Evolutionary conservation across 2,888 invertebrate species (phyloP).

Genomic region (Drosophila phalerata): DNA sequence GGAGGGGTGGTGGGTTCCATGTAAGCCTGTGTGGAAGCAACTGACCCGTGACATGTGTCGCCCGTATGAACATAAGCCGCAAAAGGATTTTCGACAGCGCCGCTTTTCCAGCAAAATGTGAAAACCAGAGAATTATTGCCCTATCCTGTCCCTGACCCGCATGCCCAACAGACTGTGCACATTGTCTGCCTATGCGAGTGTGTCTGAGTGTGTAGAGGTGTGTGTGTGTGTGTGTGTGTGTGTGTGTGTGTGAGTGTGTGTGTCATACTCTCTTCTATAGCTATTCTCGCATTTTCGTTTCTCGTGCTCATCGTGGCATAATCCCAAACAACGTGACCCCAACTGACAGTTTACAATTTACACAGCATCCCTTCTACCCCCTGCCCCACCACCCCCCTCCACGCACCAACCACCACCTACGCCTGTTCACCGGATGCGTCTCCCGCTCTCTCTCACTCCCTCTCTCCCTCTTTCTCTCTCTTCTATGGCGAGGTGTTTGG

Average conservation of each 20-base stretch:
- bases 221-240: neutral
- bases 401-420: neutral
- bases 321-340: slow-evolving; percentile 59
- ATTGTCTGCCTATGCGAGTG: slow-evolving; percentile 8
- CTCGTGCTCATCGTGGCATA: slow-evolving; percentile 55
- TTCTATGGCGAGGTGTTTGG: slow-evolving; percentile 71
- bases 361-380: slow-evolving; percentile 18
- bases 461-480: neutral
- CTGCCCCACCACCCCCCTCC: neutral
- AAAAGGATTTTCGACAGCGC: slow-evolving; percentile 77
- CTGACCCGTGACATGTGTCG: slow-evolving; percentile 78
- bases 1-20: neutral
- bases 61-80: slow-evolving; percentile 71
- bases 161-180: slow-evolving; percentile 55
- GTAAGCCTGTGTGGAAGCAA: slow-evolving; percentile 50
- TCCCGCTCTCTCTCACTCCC: neutral
- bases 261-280: neutral
- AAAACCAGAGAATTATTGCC: slow-evolving; percentile 76
- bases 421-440: neutral
- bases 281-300: slow-evolving; percentile 20
- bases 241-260: neutral
- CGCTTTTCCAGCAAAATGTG: slow-evolving; percentile 56
- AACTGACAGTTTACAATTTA: slow-evolving; percentile 70
- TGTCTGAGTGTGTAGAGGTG: neutral
- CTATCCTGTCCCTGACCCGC: slow-evolving; percentile 71